Evolutionary conservation across 1,140 invertebrate species (phyloP), one percentile per base, ranked within the genome.

Genomic region (Berghia stephanieae): DNA sequence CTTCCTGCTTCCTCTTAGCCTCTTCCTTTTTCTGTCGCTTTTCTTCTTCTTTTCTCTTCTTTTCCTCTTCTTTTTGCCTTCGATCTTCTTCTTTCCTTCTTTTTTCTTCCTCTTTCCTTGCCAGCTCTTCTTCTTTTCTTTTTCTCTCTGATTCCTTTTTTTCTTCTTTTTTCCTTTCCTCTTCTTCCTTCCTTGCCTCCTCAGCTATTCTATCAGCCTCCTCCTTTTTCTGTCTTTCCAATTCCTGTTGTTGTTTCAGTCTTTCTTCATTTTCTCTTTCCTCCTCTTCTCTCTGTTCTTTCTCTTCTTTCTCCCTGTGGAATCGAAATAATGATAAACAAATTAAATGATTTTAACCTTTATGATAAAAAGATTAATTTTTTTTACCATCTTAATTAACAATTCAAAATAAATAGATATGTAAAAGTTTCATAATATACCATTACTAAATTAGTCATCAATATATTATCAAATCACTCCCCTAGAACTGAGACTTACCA

Each of bases 121-220:
- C 78, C 46, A 55, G 24, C 72, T 77, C 67, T 69, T 80, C 74
- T 77, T 78, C 79, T 66, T 78, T 78, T 49, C 75, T 70, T 68
- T 78, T 36, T 77, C 75, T 68, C 27, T 55, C 71, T 73, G 67
- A 57, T 73, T 79, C 72, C 55, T 81, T 67, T 55, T 74, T 78
- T 43, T 82, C 68, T 77, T 74, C 66, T 40, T 69, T 72, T 66
- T 80, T 66, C 67, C 79, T 70, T 63, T 78, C 49, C 27, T 66
- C 66, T 76, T 60, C 42, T 43, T 63, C 68, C 66, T 80, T 67
- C 66, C 74, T 46, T 68, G 66, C 69, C 38, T 76, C 49, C 67
- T 75, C 66, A 36, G 38, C 21, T 75, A 36, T 76, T 60, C 66
- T 73, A 68, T 46, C 69, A 46, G 70, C 66, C 68, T 79, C 72